Evolutionary conservation across 2,888 invertebrate species (phyloP), one percentile per base, ranked within the genome.

Genomic region (Tetragnatha montana): DNA sequence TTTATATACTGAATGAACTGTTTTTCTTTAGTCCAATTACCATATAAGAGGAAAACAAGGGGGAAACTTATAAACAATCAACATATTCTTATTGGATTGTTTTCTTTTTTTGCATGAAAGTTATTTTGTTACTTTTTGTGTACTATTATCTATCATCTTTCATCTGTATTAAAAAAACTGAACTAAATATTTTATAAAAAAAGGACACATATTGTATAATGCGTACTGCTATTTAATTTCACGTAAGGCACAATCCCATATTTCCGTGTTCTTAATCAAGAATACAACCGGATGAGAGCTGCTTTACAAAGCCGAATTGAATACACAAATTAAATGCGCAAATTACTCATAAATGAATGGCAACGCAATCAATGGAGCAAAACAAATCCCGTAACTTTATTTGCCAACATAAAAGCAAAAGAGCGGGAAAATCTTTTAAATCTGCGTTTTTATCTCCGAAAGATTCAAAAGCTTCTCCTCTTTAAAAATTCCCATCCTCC

Each of bases 401-500:
- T 60, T 60, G 60, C 8, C 35, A 60, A 60, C 60, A 60, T 60
- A 60, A 60, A 60, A 60, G 60, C 60, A 8, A 60, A 60, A 17
- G 17, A 17, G 14, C 14, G 60, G 60, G 60, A 60, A 60, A 17
- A 60, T 6, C 12, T 60, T 60, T 8, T 60, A 17, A 17, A 8
- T 60, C 17, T 10, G 8, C 12, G 17, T 12, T 35, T 35, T 35
- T 35, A 35, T 35, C 35, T 35, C 35, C 35, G 35, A 35, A 35
- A 35, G 35, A 35, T 35, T 35, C 35, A 35, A 35, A 35, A 35
- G 35, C 35, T 35, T 35, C 71, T 75, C 74, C 68, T 21, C 21
- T 60, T 50, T 21, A 21, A 83, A 75, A 83, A 60, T 51, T 75
- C 68, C 60, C 75, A 14, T 47, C 74, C 35, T 74, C 12, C 74